These are phyloP conservation scores for Sciurus niger DNA, from an alignment of 2,113 vertebrate species.

Conservation along the genomic window DNA sequence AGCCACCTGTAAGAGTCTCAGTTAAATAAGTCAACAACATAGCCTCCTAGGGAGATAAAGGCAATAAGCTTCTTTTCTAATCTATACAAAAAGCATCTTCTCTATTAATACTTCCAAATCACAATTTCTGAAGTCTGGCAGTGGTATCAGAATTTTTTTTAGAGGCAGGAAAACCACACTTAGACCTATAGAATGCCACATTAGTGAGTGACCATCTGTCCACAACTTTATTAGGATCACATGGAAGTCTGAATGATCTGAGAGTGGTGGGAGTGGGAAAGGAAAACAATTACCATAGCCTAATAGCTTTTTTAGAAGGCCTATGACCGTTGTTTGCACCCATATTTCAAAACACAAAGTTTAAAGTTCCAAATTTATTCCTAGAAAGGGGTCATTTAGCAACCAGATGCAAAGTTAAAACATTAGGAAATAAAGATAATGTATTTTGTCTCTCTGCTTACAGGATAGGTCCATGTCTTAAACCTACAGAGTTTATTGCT, in stretches of 20 bases:
- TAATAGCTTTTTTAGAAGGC: background rate
- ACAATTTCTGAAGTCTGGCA: background rate
- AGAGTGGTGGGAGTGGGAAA: background rate
- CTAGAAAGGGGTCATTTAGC: background rate
- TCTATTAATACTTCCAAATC: conserved; percentile 1
- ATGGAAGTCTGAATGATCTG: background rate
- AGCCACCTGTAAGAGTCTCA: background rate
- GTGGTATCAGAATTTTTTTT: background rate
- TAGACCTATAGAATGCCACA: background rate
- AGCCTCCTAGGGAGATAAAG: background rate
- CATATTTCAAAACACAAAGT: background rate
- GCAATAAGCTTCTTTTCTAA: background rate
- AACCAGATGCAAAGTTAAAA: background rate
- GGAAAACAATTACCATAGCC: background rate
- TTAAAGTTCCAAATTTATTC: background rate
- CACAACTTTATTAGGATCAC: background rate
- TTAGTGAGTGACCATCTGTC: background rate
- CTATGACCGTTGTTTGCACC: background rate
- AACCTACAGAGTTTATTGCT: background rate
- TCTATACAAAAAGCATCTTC: background rate
- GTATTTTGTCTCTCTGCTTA: background rate
- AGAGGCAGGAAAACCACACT: background rate
- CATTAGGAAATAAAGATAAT: background rate
- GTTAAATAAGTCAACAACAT: background rate
- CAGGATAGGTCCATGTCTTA: background rate